These are phyloP conservation scores for Chelon auratus DNA, from an alignment of 2,797 vertebrate genomes.

Conservation along the genomic window DNA sequence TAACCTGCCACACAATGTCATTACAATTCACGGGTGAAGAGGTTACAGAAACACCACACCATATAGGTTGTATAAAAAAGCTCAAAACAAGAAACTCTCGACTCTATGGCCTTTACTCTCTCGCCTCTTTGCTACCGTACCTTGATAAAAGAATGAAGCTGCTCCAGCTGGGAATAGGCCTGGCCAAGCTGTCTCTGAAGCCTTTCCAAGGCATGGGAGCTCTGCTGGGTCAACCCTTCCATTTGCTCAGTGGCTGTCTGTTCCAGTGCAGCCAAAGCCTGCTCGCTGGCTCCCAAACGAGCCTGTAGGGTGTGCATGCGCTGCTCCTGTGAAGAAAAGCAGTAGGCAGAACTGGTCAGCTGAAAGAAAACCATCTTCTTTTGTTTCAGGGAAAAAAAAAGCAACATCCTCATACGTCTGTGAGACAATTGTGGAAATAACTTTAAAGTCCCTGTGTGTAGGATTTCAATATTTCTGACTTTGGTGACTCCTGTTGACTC, in stretches of 20 bases:
- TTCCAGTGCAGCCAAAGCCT: constrained; percentile 86
- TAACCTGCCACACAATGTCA: neutral
- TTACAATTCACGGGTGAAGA: constrained; percentile 22
- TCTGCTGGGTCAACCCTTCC: constrained; percentile 88
- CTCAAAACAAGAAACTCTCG: constrained; percentile 3
- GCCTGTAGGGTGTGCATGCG: constrained; percentile 82
- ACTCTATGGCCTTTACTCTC: constrained; percentile 6
- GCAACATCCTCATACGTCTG: neutral
- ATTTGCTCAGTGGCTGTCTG: constrained; percentile 87
- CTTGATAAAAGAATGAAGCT: constrained; percentile 90
- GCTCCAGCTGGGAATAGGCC: constrained; percentile 85
- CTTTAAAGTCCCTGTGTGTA: constrained; percentile 5
- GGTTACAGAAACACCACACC: constrained; percentile 5
- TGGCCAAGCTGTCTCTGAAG: constrained; percentile 86
- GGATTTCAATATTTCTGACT: constrained; percentile 10
- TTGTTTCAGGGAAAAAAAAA: constrained; percentile 9
- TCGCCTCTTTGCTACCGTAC: constrained; percentile 76
- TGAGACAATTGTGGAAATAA: constrained; percentile 8
- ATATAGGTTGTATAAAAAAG: constrained; percentile 3
- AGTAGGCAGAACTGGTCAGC: constrained; percentile 35
- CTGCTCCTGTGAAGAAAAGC: constrained; percentile 81
- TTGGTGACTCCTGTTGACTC: neutral
- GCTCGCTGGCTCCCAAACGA: constrained; percentile 84
- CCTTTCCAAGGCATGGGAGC: constrained; percentile 84
- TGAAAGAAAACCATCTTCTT: constrained; percentile 23